Evolutionary conservation across 2,888 invertebrate species (phyloP).

Genomic region (Dascillus cervinus): DNA sequence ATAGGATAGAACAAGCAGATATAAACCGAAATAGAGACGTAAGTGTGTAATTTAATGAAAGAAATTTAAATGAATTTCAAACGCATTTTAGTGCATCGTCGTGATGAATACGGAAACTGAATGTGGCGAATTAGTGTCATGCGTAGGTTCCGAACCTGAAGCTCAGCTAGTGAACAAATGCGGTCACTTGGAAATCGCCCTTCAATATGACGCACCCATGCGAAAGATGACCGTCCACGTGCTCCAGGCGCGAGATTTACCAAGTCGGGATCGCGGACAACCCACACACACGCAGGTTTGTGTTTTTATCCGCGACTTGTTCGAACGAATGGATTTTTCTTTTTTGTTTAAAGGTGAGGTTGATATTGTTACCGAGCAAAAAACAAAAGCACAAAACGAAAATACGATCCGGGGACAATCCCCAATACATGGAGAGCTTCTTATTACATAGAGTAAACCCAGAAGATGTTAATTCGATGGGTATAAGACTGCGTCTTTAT

Average conservation of each 20-base stretch:
- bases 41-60: constrained; percentile 31
- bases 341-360: constrained; percentile 59
- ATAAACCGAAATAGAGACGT: constrained; percentile 64
- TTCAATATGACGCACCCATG: constrained; percentile 84
- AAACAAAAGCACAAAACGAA: constrained; percentile 94
- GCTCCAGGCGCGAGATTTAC: constrained; percentile 76
- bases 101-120: constrained; percentile 42
- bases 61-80: constrained; percentile 1
- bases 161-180: constrained; percentile 50
- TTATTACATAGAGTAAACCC: constrained; percentile 85
- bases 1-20: constrained; percentile 41
- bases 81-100: constrained; percentile 45
- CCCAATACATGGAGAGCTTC: constrained; percentile 90
- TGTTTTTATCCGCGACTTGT: no score
- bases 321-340: no score
- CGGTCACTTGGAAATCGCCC: constrained; percentile 79
- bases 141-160: constrained; percentile 40
- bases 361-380: constrained; percentile 82
- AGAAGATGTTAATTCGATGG: constrained; percentile 90
- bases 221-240: constrained; percentile 89
- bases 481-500: constrained; percentile 82
- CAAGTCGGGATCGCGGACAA: constrained; percentile 60
- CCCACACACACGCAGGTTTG: constrained; percentile 63
- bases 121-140: constrained; percentile 30
- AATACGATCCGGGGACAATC: constrained; percentile 82